phyloP scores from a whole-genome alignment of 2,113 vertebrate genomes.

The Sinocyclocheilus grahami region DNA sequence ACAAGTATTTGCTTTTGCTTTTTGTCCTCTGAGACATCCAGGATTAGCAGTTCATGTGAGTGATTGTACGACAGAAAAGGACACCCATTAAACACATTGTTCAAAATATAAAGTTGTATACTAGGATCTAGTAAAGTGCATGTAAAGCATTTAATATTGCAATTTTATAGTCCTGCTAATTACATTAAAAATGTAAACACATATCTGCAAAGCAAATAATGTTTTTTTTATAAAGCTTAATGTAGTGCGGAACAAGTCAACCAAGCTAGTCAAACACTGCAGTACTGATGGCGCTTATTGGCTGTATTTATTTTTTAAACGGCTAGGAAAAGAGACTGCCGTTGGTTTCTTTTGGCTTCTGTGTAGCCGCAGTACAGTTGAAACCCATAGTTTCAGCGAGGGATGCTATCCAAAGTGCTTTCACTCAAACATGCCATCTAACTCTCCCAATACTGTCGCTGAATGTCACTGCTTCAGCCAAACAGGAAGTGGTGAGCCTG shows the following conservation, averaged over 20 bases:
- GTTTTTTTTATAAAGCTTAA: not conserved
- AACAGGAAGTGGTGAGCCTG: constrained; percentile 66
- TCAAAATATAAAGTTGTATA: too few relatives aligned
- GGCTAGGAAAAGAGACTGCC: constrained; percentile 1
- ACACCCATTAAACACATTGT: too few relatives aligned
- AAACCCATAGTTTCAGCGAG: constrained; percentile 6
- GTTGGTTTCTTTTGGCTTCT: constrained; percentile 21
- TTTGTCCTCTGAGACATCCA: not conserved
- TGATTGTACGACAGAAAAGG: not conserved
- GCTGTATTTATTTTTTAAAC: constrained; percentile 6
- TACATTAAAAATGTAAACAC: not conserved
- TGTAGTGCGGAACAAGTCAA: constrained; percentile 3
- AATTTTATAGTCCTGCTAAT: not conserved
- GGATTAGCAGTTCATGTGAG: not conserved
- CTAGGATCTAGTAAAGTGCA: not conserved
- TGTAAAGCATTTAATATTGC: not conserved
- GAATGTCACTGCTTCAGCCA: constrained; percentile 58
- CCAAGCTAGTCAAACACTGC: not conserved
- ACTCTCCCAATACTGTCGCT: constrained; percentile 54
- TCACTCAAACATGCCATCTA: constrained; percentile 49
- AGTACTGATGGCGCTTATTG: not conserved
- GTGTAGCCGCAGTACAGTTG: not conserved
- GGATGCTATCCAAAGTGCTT: constrained; percentile 35
- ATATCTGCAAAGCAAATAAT: not conserved
- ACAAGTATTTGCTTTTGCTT: not conserved